Conservation (phyloP, 2,113 vertebrate genomes). For the Laticauda colubrina region DNA sequence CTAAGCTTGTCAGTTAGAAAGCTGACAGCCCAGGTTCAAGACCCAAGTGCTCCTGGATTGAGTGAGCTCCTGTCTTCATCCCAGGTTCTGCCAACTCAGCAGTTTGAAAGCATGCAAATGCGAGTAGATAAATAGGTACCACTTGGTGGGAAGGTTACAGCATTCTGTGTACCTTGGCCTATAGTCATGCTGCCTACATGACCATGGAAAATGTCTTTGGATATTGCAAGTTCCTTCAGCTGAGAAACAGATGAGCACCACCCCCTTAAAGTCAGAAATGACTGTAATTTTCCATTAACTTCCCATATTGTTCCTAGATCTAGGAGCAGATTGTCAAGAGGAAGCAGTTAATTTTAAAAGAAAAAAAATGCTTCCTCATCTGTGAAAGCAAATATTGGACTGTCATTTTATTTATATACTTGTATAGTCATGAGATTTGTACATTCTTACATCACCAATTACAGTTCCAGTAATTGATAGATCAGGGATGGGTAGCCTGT, state of each 20-base stretch:
- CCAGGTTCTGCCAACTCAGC: not conserved
- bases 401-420: not conserved
- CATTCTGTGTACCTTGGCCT: not conserved
- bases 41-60: not conserved
- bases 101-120: not conserved
- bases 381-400: too few relatives aligned
- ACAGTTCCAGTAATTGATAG: not conserved
- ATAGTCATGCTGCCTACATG: not conserved
- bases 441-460: not conserved
- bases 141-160: not conserved
- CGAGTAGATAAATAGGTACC: not conserved
- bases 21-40: too few relatives aligned
- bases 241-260: not conserved
- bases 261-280: not conserved
- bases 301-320: not conserved
- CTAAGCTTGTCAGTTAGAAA: too few relatives aligned
- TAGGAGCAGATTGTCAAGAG: not conserved
- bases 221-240: not conserved
- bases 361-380: not conserved
- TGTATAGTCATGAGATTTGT: not conserved
- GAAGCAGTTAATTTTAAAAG: not conserved
- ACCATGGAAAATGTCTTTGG: not conserved
- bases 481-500: not conserved
- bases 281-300: not conserved
- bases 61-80: not conserved